Base-by-base conservation (phyloP, 2,113 vertebrate species). In the Sphyrna mokarran region DNA sequence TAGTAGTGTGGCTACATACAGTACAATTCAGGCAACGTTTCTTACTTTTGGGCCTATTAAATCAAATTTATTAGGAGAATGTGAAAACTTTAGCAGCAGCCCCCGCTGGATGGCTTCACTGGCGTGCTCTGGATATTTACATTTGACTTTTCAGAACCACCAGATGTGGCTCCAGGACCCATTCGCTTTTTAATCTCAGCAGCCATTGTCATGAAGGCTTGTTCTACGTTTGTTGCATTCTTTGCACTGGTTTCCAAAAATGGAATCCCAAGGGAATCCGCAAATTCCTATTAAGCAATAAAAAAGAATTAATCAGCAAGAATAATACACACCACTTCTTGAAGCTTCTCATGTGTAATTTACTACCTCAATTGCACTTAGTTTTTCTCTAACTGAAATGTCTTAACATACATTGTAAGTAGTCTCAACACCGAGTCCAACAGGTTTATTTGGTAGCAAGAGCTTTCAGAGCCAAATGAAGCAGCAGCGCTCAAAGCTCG, bases 181-280 rank as follows among this genome's bases (percentile, higher is more conserved):
- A 99, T 99, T 97, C 99, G 97, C 97, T 99, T 99, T 98, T 99
- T 99, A 97, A 99, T 99, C 98, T 99, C 99, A 0, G 99, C 99
- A 96, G 99, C 99, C 99, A 99, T 99, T 96, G 99, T 99, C 99
- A 99, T 99, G 98, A 99, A 99, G 98, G 99, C 99, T 97, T 99
- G 99, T 97, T 99, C 99, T 98, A 99, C 99, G 95, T 99, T 99
- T 97, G 98, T 99, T 98, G 99, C 98, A 4, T 99, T 99, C 98
- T 99, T 99, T 96, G 99, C 99, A 96, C 99, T 99, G 96, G 98
- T 99, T 98, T 99, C 99, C 98, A 99, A 97, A 98, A 99, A 99
- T 0, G 99, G 99, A 97, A 99, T 99, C 96, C 98, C 98, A 97
- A 99, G 97, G 96, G 98, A 99, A 97, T 99, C 99, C 23, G 99